phyloP scores from a whole-genome alignment of 1,140 invertebrate species.

The Philotrypesis tridentata region DNA sequence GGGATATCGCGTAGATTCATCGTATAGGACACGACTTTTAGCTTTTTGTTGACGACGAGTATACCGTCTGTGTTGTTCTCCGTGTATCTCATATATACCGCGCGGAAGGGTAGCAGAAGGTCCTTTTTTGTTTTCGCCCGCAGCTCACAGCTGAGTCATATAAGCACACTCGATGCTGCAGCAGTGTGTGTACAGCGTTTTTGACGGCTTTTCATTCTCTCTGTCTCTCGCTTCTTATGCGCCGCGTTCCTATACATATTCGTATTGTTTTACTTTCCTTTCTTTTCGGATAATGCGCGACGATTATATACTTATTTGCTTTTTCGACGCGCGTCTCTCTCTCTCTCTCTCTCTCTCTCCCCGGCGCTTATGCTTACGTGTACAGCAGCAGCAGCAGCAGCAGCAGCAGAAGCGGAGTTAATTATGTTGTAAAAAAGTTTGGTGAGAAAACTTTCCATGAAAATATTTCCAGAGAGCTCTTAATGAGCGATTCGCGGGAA shows the following conservation, averaged over 20 bases:
- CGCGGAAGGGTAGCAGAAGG: constrained; percentile 9
- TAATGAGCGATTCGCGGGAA: background rate
- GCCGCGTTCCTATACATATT: no score
- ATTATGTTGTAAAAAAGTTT: background rate
- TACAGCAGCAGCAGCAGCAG: no score
- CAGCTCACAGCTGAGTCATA: constrained; percentile 31
- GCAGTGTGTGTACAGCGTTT: background rate
- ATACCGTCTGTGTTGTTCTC: background rate
- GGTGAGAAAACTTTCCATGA: background rate
- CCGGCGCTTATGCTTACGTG: no score
- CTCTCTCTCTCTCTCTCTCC: no score
- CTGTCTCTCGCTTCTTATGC: background rate
- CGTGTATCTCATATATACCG: background rate
- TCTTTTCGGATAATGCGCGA: background rate
- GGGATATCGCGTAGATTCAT: constrained; percentile 40
- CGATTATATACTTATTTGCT: no score
- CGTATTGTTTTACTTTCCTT: background rate
- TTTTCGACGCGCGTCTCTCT: no score
- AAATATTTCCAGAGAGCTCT: background rate
- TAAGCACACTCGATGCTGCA: no score
- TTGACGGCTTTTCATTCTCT: background rate
- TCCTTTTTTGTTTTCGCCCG: constrained; percentile 24
- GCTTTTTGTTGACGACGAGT: background rate
- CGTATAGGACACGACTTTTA: background rate
- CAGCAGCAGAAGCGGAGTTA: background rate